Percentiles rank a stretch among this genome's conserved stretches.
Conservation (phyloP, 2,797 vertebrate species). For the Gymnodraco acuticeps region DNA sequence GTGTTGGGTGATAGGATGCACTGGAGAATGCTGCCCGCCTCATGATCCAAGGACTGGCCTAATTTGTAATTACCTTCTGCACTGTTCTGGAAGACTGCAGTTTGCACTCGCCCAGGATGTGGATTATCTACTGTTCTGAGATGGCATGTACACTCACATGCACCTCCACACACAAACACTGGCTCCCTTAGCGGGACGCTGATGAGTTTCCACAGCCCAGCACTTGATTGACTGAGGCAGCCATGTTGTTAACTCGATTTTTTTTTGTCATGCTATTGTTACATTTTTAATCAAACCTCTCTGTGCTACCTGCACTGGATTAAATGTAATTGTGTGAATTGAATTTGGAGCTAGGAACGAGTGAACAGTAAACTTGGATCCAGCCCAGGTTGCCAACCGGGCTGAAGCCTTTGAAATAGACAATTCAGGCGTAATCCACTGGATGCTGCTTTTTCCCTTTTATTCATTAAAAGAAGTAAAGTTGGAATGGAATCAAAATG, state of each 20-base stretch:
- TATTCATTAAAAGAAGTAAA: constrained; percentile 44
- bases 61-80: constrained; percentile 85
- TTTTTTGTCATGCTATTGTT: constrained; percentile 65
- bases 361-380: constrained; percentile 58
- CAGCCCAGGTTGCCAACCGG: constrained; percentile 34
- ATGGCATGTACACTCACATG: constrained; percentile 57
- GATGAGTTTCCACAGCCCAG: constrained; percentile 66
- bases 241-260: constrained; percentile 74
- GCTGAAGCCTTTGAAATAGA: constrained; percentile 52
- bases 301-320: constrained; percentile 52
- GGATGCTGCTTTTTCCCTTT: constrained; percentile 8
- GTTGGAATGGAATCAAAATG: constrained; percentile 51
- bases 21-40: constrained; percentile 68
- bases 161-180: constrained; percentile 29
- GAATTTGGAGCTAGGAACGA: constrained; percentile 46
- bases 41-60: constrained; percentile 76
- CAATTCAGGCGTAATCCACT: constrained; percentile 43
- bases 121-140: constrained; percentile 76
- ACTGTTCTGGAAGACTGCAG: constrained; percentile 85
- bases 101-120: constrained; percentile 72
- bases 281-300: constrained; percentile 73
- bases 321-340: constrained; percentile 69
- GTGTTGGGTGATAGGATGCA: constrained; percentile 71
- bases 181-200: constrained; percentile 37
- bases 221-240: constrained; percentile 71